Evolutionary conservation across 35 echinoderm and acorn worm genomes (phyloP), one percentile per base, ranked within the genome.

Genomic region (Apostichopus parvimensis): DNA sequence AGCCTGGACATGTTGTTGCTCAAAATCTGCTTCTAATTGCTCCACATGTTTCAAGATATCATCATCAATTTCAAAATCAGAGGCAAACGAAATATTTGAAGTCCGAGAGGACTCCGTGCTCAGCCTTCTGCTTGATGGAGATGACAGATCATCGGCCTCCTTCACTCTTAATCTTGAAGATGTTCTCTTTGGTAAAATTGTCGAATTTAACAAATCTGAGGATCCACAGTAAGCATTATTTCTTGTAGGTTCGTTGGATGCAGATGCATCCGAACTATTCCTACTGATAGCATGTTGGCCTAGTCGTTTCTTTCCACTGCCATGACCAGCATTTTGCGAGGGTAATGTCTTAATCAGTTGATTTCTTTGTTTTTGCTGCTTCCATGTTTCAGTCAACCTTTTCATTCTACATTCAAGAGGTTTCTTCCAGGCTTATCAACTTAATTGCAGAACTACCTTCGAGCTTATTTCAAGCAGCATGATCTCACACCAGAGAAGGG

Each of bases 11-110:
- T 88, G 56, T 24, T 68, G 17, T 53, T 83, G 73, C 5, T 94
- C 57, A 84, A 94, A 96, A 34, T 96, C 95, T 78, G 90, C 93
- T 56, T 96, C 95, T 86, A 92, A 57, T 57, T 94, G 78, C 54
- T 96, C 93, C 9, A 94, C 79, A 15, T 91, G 89, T 20, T 72
- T 87, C 24, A 94, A 87, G 8, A 96, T 52, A 55, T 96, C 95
- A 86, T 96, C 95, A 64, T 96, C 93, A 76, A 96, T 83, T 72
- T 96, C 95, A 73, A 93, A 77, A 14, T 96, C 95, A 53, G 86
- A 88, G 58, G 73, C 92, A 14, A 83, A 93, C 1, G 92, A 92
- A 18, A 64, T 56, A 54, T 83, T 80, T 8, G 94, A 88, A n/a
- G 59, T 82, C 4, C 83, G 64, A 17, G 58, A 6, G 18, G 80